Evolutionary conservation across 1,140 invertebrate species (phyloP).

Genomic region (Pollicipes pollicipes): DNA sequence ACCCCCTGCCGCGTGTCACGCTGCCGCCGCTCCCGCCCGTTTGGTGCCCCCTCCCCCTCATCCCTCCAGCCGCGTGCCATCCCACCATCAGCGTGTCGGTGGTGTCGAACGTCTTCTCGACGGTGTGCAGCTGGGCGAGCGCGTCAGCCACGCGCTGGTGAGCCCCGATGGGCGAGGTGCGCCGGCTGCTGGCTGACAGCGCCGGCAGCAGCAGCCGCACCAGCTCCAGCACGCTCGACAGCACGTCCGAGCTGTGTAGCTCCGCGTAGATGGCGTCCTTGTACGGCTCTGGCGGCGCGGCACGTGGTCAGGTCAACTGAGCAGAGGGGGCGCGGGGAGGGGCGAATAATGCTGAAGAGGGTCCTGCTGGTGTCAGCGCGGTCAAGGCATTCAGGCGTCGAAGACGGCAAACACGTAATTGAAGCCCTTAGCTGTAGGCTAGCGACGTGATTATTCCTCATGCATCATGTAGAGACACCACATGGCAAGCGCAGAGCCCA

Average conservation of each 20-base stretch:
- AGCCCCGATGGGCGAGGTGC: neutral
- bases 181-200: neutral
- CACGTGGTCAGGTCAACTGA: no score
- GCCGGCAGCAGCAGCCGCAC: neutral
- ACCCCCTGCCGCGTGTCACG: slow-evolving; percentile 9
- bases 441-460: no score
- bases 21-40: neutral
- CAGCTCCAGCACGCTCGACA: neutral
- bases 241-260: neutral
- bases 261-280: neutral
- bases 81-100: slow-evolving; percentile 5
- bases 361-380: no score
- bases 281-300: neutral
- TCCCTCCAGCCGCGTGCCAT: slow-evolving; percentile 1
- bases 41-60: slow-evolving; percentile 1
- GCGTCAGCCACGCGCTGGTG: neutral
- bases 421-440: no score
- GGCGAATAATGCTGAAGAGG: no score
- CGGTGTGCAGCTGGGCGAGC: neutral
- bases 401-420: no score
- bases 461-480: no score
- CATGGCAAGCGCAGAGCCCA: no score
- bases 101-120: neutral
- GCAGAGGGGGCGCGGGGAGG: no score
- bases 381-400: no score